phyloP scores from a whole-genome alignment of 2,888 invertebrate genomes.

The Julus scanicus region DNA sequence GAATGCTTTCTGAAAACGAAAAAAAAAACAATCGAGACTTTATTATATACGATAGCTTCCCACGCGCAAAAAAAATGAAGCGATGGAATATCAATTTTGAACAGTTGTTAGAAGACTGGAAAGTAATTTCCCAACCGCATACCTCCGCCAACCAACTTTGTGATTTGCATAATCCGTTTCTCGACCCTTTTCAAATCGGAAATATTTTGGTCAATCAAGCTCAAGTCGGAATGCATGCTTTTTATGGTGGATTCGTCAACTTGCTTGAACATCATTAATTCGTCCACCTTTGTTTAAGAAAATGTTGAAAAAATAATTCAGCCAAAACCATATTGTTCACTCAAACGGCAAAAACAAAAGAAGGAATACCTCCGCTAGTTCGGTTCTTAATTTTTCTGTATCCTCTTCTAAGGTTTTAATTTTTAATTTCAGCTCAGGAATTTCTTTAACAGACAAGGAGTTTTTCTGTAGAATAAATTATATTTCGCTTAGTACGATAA shows the following conservation, averaged over 20 bases:
- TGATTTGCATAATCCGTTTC: background rate
- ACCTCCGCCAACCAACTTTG: slow-evolving; percentile 40
- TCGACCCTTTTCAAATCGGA: slow-evolving; percentile 44
- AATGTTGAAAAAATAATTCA: background rate
- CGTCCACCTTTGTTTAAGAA: background rate
- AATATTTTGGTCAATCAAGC: slow-evolving; percentile 40
- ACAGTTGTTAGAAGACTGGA: background rate
- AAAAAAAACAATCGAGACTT: background rate
- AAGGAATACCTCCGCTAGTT: slow-evolving; percentile 7
- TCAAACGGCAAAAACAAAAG: background rate
- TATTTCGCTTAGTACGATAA: background rate
- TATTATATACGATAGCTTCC: too few relatives aligned
- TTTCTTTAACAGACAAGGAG: slow-evolving; percentile 60
- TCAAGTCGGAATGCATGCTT: slow-evolving; percentile 46
- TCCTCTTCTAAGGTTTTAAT: slow-evolving; percentile 55
- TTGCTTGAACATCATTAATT: background rate
- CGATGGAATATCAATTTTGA: background rate
- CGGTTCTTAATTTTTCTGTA: slow-evolving; percentile 7
- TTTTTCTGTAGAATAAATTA: slow-evolving; percentile 46
- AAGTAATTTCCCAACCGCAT: background rate
- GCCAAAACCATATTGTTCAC: background rate
- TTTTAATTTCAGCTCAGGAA: slow-evolving; percentile 63
- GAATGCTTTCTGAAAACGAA: slow-evolving; percentile 17
- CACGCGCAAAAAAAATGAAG: too few relatives aligned
- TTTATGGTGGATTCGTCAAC: slow-evolving; percentile 15